Conservation (phyloP, 2,888 invertebrate species). For the Heliconius hortense region DNA sequence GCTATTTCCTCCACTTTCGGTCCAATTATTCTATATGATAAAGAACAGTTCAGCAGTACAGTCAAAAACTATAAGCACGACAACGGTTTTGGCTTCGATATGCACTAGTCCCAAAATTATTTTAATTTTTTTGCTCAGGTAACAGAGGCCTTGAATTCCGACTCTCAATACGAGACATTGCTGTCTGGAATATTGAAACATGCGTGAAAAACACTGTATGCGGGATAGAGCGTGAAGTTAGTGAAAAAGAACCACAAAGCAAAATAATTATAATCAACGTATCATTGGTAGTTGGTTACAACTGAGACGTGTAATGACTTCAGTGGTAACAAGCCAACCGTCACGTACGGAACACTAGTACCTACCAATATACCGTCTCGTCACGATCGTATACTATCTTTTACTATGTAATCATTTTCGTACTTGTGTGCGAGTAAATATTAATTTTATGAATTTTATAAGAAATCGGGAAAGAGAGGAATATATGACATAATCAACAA, state of each 20-base stretch:
- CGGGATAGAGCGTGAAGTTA: background rate
- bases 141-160: background rate
- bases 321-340: constrained; percentile 41
- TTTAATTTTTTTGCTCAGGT: background rate
- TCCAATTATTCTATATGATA: no score
- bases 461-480: background rate
- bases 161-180: no score
- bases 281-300: constrained; percentile 25
- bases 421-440: background rate
- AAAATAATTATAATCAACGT: background rate
- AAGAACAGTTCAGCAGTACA: no score
- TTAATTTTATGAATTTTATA: background rate
- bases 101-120: background rate
- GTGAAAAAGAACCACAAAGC: background rate
- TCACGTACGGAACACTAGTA: constrained; percentile 50
- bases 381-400: constrained; percentile 56
- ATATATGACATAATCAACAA: background rate
- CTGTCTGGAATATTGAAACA: no score
- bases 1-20: no score
- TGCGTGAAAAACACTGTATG: background rate
- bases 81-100: background rate
- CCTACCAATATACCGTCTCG: constrained; percentile 55
- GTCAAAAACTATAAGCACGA: no score
- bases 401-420: constrained; percentile 4
- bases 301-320: constrained; percentile 44